Evolutionary conservation across 2,797 vertebrate genomes (phyloP).

Genomic region (Darevskia mixta): DNA sequence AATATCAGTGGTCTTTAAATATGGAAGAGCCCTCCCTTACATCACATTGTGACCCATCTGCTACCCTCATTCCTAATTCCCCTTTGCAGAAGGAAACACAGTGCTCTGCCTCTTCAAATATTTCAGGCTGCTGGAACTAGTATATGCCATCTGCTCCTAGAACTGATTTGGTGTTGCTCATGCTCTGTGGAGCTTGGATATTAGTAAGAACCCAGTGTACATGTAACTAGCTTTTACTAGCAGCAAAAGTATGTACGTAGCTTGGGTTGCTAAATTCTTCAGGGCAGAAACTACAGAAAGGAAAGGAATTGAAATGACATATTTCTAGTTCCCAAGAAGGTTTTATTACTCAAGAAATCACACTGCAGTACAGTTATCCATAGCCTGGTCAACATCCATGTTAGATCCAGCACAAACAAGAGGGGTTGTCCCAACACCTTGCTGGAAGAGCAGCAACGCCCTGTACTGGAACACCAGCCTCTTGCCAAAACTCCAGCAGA

Average conservation of each 20-base stretch:
- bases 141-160: slow-evolving; percentile 2
- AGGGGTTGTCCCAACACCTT: too few relatives aligned
- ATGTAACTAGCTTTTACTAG: not conserved
- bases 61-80: not conserved
- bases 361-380: not conserved
- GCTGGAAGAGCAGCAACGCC: too few relatives aligned
- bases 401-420: not conserved
- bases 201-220: not conserved
- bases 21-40: not conserved
- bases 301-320: not conserved
- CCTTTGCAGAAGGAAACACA: not conserved
- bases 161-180: not conserved
- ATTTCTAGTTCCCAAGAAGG: not conserved
- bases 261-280: not conserved
- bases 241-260: not conserved
- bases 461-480: too few relatives aligned
- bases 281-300: not conserved
- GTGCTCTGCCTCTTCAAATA: slow-evolving; percentile 7
- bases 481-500: too few relatives aligned
- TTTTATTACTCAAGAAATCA: not conserved
- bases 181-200: not conserved
- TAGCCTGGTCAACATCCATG: not conserved
- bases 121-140: slow-evolving; percentile 13
- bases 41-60: not conserved
- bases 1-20: not conserved